Conservation (phyloP, 2,888 invertebrate genomes). For the Epinotia bilunana region DNA sequence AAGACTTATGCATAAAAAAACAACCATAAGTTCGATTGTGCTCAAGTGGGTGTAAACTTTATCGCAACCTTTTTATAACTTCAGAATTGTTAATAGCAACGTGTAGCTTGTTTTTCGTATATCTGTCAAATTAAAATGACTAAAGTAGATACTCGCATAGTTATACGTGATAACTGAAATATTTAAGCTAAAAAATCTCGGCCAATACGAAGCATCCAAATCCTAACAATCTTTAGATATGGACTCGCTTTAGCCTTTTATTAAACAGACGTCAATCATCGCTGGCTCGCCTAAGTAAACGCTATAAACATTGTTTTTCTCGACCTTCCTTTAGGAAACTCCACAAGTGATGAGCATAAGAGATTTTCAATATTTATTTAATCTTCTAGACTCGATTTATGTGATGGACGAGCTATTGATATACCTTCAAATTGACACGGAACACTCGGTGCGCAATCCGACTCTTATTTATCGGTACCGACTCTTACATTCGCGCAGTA, state of each 20-base stretch:
- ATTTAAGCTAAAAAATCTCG: background rate
- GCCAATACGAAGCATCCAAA: background rate
- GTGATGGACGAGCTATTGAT: no score
- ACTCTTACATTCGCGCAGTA: no score
- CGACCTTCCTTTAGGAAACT: conserved; percentile 53
- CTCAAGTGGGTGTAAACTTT: no score
- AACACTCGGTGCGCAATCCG: no score
- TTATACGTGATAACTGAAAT: background rate
- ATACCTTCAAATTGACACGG: no score
- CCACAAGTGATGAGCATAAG: conserved; percentile 48
- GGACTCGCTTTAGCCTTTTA: conserved; percentile 59
- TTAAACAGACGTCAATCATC: conserved; percentile 74
- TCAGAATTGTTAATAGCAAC: no score
- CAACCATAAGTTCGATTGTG: background rate
- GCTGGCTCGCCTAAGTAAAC: conserved; percentile 68
- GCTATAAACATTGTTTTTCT: conserved; percentile 70
- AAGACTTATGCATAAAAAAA: background rate
- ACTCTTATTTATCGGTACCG: no score
- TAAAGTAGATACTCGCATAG: no score
- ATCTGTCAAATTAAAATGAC: no score
- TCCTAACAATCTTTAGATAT: conserved; percentile 50
- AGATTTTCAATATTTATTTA: background rate
- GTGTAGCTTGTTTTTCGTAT: no score
- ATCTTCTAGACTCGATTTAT: no score
- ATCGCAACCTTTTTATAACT: no score